These are phyloP conservation scores for Leptinotarsa juncta DNA, from an alignment of 2,888 invertebrate genomes.

Conservation along the genomic window DNA sequence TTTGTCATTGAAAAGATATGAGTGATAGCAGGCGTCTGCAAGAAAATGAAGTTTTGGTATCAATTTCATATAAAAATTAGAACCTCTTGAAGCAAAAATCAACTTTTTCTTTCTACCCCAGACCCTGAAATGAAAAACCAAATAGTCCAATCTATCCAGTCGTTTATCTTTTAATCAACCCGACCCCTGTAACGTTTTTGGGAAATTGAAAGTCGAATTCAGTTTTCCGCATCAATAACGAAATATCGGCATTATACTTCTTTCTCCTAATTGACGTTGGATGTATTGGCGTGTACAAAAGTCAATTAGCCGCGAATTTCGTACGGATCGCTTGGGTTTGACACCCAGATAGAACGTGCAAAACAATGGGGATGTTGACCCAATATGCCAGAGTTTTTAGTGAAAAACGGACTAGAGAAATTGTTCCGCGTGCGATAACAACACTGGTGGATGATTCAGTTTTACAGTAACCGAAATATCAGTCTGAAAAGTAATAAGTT, in stretches of 20 bases:
- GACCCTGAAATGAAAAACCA: neutral
- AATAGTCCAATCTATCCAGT: neutral
- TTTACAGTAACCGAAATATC: too few relatives aligned
- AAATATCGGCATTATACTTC: slow-evolving; percentile 34
- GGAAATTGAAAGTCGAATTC: slow-evolving; percentile 33
- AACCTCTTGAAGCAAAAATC: too few relatives aligned
- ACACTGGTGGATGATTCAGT: too few relatives aligned
- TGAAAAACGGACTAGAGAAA: neutral
- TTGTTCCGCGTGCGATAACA: neutral
- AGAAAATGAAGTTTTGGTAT: too few relatives aligned
- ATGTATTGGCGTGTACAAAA: slow-evolving; percentile 27
- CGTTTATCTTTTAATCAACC: neutral
- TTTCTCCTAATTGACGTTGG: slow-evolving; percentile 33
- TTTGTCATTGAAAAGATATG: too few relatives aligned
- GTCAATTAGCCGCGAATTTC: slow-evolving; percentile 3
- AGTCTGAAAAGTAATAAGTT: too few relatives aligned
- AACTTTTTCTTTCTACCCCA: too few relatives aligned
- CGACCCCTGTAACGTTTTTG: slow-evolving; percentile 24
- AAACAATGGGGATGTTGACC: neutral
- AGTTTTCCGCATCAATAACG: slow-evolving; percentile 33
- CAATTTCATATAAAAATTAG: too few relatives aligned
- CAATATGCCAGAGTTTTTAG: neutral
- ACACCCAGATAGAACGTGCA: neutral
- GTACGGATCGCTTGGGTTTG: slow-evolving; percentile 1
- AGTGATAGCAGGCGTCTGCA: too few relatives aligned